Conservation (phyloP, 1,140 invertebrate genomes). For the Acromyrmex echinatior region DNA sequence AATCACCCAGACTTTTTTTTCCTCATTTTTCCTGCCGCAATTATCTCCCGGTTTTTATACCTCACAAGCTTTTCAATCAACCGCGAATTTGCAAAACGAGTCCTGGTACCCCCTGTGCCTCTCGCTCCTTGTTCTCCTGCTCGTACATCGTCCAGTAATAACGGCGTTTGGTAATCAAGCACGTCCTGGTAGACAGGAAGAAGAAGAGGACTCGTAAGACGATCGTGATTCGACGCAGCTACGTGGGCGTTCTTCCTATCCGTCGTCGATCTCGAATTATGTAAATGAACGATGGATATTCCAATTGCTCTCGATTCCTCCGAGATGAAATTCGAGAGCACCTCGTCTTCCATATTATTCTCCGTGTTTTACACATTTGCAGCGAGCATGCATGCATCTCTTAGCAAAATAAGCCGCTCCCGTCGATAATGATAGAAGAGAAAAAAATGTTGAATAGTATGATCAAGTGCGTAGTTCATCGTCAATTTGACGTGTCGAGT, state of each 20-base stretch:
- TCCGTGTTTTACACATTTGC: not conserved
- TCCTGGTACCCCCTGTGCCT: slow-evolving; percentile 38
- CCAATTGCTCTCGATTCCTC: slow-evolving; percentile 64
- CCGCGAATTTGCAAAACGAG: slow-evolving; percentile 81
- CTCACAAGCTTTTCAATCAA: slow-evolving; percentile 80
- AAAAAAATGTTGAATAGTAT: not conserved
- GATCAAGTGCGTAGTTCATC: slow-evolving; percentile 7
- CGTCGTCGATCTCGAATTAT: slow-evolving; percentile 74
- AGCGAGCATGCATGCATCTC: not conserved
- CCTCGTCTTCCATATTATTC: slow-evolving; percentile 14
- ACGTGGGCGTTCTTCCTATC: slow-evolving; percentile 76
- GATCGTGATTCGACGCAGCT: slow-evolving; percentile 69
- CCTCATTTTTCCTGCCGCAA: not conserved
- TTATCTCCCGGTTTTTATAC: slow-evolving; percentile 43
- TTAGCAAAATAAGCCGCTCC: not conserved
- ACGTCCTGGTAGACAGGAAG: slow-evolving; percentile 71
- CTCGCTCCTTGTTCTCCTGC: slow-evolving; percentile 6
- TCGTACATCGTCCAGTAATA: slow-evolving; percentile 75
- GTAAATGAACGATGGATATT: slow-evolving; percentile 62
- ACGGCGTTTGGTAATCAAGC: slow-evolving; percentile 82
- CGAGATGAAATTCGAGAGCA: slow-evolving; percentile 54
- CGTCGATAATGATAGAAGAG: not conserved
- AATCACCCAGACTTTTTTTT: slow-evolving; percentile 33
- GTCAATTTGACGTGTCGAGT: slow-evolving; percentile 15
- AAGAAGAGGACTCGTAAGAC: slow-evolving; percentile 43